A percentile compares a stretch with the other conserved stretches of the same genome.
These are phyloP conservation scores for Mormyrus proboscirostris DNA, from an alignment of 2,797 vertebrate species.

Conservation along the genomic window DNA sequence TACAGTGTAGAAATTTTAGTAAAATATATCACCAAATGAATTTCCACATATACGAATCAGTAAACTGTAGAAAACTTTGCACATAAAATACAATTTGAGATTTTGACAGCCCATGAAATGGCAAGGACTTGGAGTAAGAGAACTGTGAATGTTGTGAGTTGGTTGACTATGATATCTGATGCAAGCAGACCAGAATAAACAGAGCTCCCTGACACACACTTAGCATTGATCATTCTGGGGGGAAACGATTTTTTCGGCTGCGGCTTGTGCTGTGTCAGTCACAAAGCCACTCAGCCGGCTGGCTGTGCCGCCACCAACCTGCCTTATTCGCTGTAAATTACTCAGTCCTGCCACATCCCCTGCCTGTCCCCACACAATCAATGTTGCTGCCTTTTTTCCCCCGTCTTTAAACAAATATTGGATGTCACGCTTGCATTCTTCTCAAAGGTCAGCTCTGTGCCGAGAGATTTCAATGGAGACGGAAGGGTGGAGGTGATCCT, in stretches of 20 bases:
- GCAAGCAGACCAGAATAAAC: not conserved
- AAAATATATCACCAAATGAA: not conserved
- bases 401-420: conserved; percentile 38
- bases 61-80: not conserved
- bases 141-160: not conserved
- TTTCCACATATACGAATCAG: not conserved
- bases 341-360: conserved; percentile 23
- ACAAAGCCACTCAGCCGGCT: conserved; percentile 22
- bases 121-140: not conserved
- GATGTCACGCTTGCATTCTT: conserved; percentile 30
- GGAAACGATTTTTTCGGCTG: not conserved
- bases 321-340: conserved; percentile 7
- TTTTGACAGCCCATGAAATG: not conserved
- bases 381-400: conserved; percentile 30
- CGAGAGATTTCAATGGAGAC: conserved; percentile 24
- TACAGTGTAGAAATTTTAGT: not conserved
- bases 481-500: conserved; percentile 1
- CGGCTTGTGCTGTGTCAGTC: conserved; percentile 24
- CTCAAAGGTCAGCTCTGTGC: conserved; percentile 37
- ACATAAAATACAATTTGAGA: not conserved
- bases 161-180: not conserved
- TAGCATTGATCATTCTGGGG: not conserved
- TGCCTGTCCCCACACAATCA: conserved; percentile 27
- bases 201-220: conserved; percentile 4
- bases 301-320: not conserved